Conservation (phyloP, 1,140 invertebrate species). For the Panonychus citri region DNA sequence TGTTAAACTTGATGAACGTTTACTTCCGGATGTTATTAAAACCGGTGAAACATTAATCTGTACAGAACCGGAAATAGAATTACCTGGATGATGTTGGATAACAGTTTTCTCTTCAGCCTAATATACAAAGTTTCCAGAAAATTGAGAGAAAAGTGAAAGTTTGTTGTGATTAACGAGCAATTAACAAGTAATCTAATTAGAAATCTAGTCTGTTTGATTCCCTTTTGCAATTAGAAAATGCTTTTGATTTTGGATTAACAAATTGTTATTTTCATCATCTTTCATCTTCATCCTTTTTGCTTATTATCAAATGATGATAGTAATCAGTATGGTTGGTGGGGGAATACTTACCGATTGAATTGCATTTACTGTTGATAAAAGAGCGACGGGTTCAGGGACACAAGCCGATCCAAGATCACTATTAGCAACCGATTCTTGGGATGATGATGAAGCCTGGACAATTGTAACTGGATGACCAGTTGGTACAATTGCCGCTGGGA, state of each 20-base stretch:
- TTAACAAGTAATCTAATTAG: background rate
- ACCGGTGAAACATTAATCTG: slow-evolving; percentile 3
- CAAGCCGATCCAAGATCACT: slow-evolving; percentile 12
- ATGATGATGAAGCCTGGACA: background rate
- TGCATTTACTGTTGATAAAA: slow-evolving; percentile 27
- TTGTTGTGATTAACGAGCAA: too few relatives aligned
- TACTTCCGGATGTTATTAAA: background rate
- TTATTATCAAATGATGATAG: too few relatives aligned
- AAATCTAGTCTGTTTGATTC: too few relatives aligned
- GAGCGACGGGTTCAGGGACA: slow-evolving; percentile 22
- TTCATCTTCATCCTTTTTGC: too few relatives aligned
- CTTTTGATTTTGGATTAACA: background rate
- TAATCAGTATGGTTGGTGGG: too few relatives aligned
- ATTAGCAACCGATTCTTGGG: background rate
- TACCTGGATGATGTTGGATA: background rate
- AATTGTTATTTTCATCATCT: background rate
- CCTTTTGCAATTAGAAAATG: too few relatives aligned
- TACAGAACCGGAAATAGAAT: too few relatives aligned
- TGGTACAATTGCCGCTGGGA: slow-evolving; percentile 4
- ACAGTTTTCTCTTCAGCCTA: background rate
- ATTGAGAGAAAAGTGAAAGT: too few relatives aligned
- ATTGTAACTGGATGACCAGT: slow-evolving; percentile 20
- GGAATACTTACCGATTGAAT: slow-evolving; percentile 18
- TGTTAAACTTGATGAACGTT: background rate
- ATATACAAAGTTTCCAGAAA: background rate